Base-by-base conservation (phyloP, 1,140 invertebrate species). In the Hirudo medicinalis region DNA sequence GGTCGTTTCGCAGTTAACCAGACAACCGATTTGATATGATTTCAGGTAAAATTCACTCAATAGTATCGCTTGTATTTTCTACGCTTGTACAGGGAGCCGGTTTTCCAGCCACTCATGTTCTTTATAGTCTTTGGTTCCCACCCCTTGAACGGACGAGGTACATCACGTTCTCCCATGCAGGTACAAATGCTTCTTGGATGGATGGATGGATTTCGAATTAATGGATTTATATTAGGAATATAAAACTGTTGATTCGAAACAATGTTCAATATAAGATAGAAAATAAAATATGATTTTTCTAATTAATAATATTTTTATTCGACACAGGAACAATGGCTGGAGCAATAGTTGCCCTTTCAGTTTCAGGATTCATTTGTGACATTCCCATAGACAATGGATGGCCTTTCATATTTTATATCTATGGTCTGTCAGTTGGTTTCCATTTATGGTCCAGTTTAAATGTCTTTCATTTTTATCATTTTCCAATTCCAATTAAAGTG, bases 61-160 rank as follows among this genome's bases (percentile, higher is more conserved):
- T 13, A 49, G 43, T 17, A 15, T 49, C 11, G 9, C 11, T 49
- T 8, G 3, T 49, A 68, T 29, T 68, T 11, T 68, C 54, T 27
- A 40, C 55, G 29, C 22, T 27, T 68, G 27, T 72, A 40, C 49
- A 73, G 72, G 76, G 76, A 53, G 73, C 74, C 3, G 67, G 72
- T 25, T 77, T 74, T 67, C 76, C 76, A 19, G 70, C 71, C n/a
- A 55, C 76, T 19, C 57, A 74, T 55, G 53, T 68, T 36, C 15
- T 77, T 8, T 77, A 74, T 74, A 68, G 55, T 20, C 69, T 40
- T 8, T 77, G 76, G 76, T 76, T 75, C 32, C 76, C 76, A 54
- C 71, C 73, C 27, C 54, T 54, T 29, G 76, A 77, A 68, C 68
- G 75, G 49, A 73, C 73, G 29, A 73, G 70, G 53, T 43, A 75